Evolutionary conservation across 2,113 vertebrate genomes (phyloP).

Genomic region (Phaetusa simplex): DNA sequence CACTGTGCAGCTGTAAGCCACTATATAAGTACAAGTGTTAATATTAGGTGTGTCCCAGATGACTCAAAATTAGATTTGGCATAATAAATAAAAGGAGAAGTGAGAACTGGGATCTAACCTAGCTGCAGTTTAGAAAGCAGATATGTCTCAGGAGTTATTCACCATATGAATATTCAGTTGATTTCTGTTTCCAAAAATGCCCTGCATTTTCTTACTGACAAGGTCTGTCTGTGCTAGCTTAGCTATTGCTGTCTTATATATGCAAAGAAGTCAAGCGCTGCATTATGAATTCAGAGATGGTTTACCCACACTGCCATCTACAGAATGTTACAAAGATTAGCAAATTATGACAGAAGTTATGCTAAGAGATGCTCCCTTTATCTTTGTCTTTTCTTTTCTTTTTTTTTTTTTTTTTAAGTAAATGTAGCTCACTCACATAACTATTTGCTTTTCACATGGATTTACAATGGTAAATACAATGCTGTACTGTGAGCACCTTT

Average conservation of each 20-base stretch:
- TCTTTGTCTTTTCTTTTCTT: rapidly evolving
- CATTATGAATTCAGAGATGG: neutral
- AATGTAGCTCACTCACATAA: rapidly evolving
- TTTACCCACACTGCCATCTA: conserved; percentile 62
- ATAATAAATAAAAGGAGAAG: rapidly evolving
- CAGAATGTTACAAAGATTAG: conserved; percentile 14
- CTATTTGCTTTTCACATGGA: neutral
- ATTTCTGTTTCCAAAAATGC: neutral
- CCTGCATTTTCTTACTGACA: neutral
- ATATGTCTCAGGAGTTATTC: neutral
- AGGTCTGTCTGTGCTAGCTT: neutral
- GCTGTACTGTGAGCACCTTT: neutral
- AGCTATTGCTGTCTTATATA: neutral
- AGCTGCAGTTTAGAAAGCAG: neutral
- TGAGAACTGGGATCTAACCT: neutral
- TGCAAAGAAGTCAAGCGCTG: neutral
- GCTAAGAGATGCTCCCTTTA: neutral
- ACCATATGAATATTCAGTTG: neutral
- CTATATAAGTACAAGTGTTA: neutral
- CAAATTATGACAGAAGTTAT: neutral
- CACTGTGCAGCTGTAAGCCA: neutral
- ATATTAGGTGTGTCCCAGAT: neutral
- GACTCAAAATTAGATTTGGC: neutral
- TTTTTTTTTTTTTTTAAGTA: neutral
- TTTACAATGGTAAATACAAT: neutral